phyloP scores from a whole-genome alignment of 2,888 invertebrate species.

The Nomada fucata region DNA sequence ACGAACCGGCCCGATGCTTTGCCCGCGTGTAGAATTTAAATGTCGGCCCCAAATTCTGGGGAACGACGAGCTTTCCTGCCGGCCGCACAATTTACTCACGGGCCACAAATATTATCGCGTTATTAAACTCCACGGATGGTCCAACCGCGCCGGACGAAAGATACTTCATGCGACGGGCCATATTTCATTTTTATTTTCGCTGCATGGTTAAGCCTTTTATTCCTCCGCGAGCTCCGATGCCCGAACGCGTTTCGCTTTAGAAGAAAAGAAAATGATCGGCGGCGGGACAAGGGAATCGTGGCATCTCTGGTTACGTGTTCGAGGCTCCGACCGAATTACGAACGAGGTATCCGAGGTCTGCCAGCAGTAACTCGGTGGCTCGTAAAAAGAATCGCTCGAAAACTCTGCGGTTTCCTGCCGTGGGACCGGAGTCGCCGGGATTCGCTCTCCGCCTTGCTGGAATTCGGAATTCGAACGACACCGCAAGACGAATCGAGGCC shows the following conservation, averaged over 20 bases:
- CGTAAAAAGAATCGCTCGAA: slow-evolving; percentile 62
- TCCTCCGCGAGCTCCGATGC: too few relatives aligned
- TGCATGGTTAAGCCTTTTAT: too few relatives aligned
- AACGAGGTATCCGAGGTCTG: slow-evolving; percentile 39
- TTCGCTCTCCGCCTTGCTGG: not conserved
- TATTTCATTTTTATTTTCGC: too few relatives aligned
- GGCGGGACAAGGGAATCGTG: not conserved
- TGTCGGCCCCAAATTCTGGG: not conserved
- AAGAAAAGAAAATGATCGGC: not conserved
- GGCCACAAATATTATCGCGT: too few relatives aligned
- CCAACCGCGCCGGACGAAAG: too few relatives aligned
- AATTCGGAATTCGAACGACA: slow-evolving; percentile 19
- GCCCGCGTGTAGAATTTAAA: not conserved
- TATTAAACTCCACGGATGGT: too few relatives aligned
- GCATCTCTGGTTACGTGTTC: slow-evolving; percentile 37
- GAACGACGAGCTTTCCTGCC: not conserved
- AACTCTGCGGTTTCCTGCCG: slow-evolving; percentile 41
- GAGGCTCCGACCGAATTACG: slow-evolving; percentile 55
- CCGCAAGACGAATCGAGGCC: not conserved
- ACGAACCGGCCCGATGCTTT: too few relatives aligned
- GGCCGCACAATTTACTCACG: too few relatives aligned
- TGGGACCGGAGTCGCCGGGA: slow-evolving; percentile 14
- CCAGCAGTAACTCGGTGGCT: slow-evolving; percentile 51
- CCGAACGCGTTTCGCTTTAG: too few relatives aligned
- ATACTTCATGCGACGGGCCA: too few relatives aligned